phyloP scores from a whole-genome alignment of 1,140 invertebrate species.

The Octopus sinensis region DNA sequence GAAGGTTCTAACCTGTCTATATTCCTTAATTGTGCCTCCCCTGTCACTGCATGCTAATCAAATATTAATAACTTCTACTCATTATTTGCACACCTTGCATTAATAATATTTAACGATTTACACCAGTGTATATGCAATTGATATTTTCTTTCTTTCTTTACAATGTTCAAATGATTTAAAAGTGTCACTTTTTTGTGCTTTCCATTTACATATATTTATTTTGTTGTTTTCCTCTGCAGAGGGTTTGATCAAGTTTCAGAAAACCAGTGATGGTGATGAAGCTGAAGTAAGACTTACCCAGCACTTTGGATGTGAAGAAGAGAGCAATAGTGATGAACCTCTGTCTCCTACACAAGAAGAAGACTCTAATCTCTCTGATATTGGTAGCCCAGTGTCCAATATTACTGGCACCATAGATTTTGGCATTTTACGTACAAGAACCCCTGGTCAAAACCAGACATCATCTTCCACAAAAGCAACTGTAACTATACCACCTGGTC shows the following conservation, averaged over 20 bases:
- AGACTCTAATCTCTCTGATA: constrained; percentile 47
- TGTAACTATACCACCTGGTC: not conserved
- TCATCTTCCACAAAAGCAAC: not conserved
- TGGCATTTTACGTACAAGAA: constrained; percentile 21
- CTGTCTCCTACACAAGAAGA: constrained; percentile 51
- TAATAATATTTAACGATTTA: too few relatives aligned
- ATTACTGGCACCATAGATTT: constrained; percentile 20
- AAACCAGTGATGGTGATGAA: constrained; percentile 81
- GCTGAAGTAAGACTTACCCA: constrained; percentile 71
- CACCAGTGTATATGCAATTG: too few relatives aligned
- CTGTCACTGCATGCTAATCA: too few relatives aligned
- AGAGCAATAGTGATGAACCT: constrained; percentile 65
- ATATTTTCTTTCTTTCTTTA: too few relatives aligned
- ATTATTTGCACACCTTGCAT: too few relatives aligned
- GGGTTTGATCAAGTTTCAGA: constrained; percentile 86
- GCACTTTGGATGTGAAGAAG: constrained; percentile 82
- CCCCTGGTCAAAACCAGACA: constrained; percentile 17
- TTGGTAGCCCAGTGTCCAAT: constrained; percentile 42
- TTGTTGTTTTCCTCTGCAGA: constrained; percentile 60
- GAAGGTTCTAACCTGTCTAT: too few relatives aligned
- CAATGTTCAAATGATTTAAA: too few relatives aligned
- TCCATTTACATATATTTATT: not conserved
- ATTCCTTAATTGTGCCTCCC: too few relatives aligned
- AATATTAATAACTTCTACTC: too few relatives aligned
- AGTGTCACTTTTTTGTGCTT: too few relatives aligned